phyloP scores from a whole-genome alignment of 2,888 invertebrate species.

The Caenorhabditis sulstoni region DNA sequence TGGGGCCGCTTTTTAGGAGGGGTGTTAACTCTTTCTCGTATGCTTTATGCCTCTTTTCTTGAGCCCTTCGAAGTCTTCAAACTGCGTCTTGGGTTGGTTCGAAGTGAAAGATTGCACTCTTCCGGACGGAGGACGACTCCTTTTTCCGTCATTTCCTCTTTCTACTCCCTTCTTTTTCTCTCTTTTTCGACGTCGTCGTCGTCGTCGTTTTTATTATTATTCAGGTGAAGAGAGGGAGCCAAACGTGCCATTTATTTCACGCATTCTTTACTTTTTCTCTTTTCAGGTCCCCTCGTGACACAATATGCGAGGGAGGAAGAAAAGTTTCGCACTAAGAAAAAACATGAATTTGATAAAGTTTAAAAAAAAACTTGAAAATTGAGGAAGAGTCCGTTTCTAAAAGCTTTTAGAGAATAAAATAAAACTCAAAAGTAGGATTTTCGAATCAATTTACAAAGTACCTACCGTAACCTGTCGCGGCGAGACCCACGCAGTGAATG shows the following conservation, averaged over 20 bases:
- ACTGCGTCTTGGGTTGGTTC: constrained; percentile 10
- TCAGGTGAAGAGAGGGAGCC: constrained; percentile 26
- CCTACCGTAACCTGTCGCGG: background rate
- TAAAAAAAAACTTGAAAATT: too few species aligned
- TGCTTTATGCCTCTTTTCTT: constrained; percentile 19
- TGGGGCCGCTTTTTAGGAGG: constrained; percentile 15
- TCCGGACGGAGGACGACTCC: constrained; percentile 32
- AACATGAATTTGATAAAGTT: background rate
- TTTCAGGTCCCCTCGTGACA: constrained; percentile 5
- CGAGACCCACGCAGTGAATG: background rate
- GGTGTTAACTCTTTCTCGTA: constrained; percentile 36
- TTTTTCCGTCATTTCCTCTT: constrained; percentile 33
- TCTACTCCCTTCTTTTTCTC: constrained; percentile 8
- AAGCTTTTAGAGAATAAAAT: too few species aligned
- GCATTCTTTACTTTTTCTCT: constrained; percentile 26
- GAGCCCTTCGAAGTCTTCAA: constrained; percentile 28
- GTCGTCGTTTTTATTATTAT: constrained; percentile 42
- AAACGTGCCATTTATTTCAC: constrained; percentile 39
- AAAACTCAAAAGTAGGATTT: background rate
- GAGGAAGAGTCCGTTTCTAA: too few species aligned
- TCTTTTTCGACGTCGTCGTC: background rate
- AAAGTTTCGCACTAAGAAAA: background rate
- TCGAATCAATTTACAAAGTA: background rate
- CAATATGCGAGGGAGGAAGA: constrained; percentile 11
- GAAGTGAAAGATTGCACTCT: constrained; percentile 49